These are phyloP conservation scores for Danio tinwini DNA, from an alignment of 2,797 vertebrate species.

Conservation along the genomic window DNA sequence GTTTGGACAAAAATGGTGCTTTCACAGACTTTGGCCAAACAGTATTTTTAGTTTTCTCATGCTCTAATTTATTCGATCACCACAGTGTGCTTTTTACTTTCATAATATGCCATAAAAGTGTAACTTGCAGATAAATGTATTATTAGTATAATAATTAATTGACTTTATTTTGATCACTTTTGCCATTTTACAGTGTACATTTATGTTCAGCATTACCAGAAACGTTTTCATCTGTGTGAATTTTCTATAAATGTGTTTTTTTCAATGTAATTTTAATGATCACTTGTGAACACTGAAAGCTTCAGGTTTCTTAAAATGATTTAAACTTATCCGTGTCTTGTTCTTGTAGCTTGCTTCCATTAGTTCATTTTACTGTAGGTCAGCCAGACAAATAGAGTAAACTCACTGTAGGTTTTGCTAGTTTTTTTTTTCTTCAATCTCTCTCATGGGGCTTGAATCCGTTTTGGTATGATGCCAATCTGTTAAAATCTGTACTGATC, in stretches of 20 bases:
- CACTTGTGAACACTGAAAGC: background rate
- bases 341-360: background rate
- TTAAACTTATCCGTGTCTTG: background rate
- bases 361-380: background rate
- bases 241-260: background rate
- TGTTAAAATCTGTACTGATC: slow-evolving; percentile 18
- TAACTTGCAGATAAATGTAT: too few species aligned
- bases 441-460: background rate
- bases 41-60: slow-evolving; percentile 12
- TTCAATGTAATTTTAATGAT: background rate
- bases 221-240: background rate
- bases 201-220: background rate
- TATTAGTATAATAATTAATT: too few species aligned
- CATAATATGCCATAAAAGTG: background rate
- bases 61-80: background rate
- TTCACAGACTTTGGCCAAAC: background rate
- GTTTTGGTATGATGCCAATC: slow-evolving; percentile 15
- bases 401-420: background rate
- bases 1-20: background rate
- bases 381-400: background rate
- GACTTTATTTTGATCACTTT: background rate
- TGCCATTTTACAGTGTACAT: background rate
- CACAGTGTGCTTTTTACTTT: background rate
- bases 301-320: background rate
- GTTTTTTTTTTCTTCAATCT: background rate